A percentile compares a stretch with the other conserved stretches of the same genome.
phyloP scores from a whole-genome alignment of 2,888 invertebrate genomes.

The Drosophila mettleri region DNA sequence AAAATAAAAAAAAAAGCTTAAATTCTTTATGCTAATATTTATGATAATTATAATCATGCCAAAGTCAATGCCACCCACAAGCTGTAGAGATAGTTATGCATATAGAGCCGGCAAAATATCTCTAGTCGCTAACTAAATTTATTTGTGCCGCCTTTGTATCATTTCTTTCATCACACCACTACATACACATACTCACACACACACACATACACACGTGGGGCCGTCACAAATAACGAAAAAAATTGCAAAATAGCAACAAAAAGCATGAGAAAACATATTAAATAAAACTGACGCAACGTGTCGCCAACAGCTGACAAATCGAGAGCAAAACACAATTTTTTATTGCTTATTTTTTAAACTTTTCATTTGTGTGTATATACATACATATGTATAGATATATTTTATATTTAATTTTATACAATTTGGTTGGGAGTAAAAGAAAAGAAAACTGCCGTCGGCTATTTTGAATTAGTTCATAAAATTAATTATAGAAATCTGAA shows the following conservation, averaged over 20 bases:
- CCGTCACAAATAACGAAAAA: constrained; percentile 44
- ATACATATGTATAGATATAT: constrained; percentile 13
- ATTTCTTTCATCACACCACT: constrained; percentile 69
- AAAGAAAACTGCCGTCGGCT: constrained; percentile 1
- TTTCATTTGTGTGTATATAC: constrained; percentile 21
- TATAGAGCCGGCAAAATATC: constrained; percentile 33
- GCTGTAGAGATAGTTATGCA: constrained; percentile 36
- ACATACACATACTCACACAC: constrained; percentile 20
- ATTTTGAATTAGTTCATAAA: constrained; percentile 29
- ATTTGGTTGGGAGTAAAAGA: constrained; percentile 22
- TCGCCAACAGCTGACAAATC: constrained; percentile 74
- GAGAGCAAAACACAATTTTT: constrained; percentile 57
- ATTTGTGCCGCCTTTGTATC: constrained; percentile 66
- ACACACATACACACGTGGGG: constrained; percentile 51
- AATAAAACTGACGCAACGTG: constrained; percentile 66
- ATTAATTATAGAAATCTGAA: constrained; percentile 44
- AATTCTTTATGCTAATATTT: constrained; percentile 40
- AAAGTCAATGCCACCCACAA: constrained; percentile 62
- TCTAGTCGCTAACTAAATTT: constrained; percentile 59
- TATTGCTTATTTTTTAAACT: constrained; percentile 48
- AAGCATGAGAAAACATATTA: constrained; percentile 20
- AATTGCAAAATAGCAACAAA: constrained; percentile 45
- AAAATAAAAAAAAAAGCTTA: constrained; percentile 22
- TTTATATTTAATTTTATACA: constrained; percentile 15
- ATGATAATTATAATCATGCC: constrained; percentile 59